phyloP scores from a whole-genome alignment of 37 sponge, comb jelly and placozoan genomes.

The Geodia barretti region DNA sequence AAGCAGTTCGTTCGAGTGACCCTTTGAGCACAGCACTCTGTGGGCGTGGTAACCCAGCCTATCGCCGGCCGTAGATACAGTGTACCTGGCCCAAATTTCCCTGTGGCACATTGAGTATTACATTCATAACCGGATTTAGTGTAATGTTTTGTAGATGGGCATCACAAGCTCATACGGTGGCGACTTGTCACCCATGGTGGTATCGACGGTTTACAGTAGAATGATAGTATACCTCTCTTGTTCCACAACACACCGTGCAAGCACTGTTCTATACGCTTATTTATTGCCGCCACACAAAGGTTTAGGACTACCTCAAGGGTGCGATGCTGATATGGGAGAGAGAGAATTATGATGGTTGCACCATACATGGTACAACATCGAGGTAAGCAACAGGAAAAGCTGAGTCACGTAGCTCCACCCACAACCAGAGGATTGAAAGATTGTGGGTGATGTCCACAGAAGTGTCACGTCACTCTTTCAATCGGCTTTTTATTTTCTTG shows the following conservation, averaged over 20 bases:
- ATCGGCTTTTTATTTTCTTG: conserved; percentile 31
- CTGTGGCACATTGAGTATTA: conserved; percentile 66
- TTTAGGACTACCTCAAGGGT: conserved; percentile 47
- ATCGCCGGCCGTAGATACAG: conserved; percentile 30
- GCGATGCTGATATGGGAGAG: conserved; percentile 37
- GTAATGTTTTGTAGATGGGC: conserved; percentile 17
- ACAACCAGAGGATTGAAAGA: conserved; percentile 55
- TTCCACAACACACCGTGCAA: conserved; percentile 24
- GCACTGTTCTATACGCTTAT: conserved; percentile 26
- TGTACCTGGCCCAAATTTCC: conserved; percentile 47
- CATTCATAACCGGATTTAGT: neutral
- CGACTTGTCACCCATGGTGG: conserved; percentile 44
- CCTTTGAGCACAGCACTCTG: conserved; percentile 24
- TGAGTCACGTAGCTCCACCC: conserved; percentile 37
- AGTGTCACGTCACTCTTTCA: conserved; percentile 29
- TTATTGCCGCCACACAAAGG: conserved; percentile 18
- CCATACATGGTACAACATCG: conserved; percentile 32
- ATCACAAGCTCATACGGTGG: conserved; percentile 56
- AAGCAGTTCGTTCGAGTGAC: conserved; percentile 3
- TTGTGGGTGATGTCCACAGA: conserved; percentile 38
- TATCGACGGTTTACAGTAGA: conserved; percentile 50
- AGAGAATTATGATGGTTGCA: conserved; percentile 38
- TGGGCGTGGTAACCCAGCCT: conserved; percentile 6
- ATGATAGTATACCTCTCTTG: conserved; percentile 26
- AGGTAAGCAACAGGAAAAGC: conserved; percentile 26